Evolutionary conservation across 2,797 vertebrate genomes (phyloP).

Genomic region (Anableps anableps): DNA sequence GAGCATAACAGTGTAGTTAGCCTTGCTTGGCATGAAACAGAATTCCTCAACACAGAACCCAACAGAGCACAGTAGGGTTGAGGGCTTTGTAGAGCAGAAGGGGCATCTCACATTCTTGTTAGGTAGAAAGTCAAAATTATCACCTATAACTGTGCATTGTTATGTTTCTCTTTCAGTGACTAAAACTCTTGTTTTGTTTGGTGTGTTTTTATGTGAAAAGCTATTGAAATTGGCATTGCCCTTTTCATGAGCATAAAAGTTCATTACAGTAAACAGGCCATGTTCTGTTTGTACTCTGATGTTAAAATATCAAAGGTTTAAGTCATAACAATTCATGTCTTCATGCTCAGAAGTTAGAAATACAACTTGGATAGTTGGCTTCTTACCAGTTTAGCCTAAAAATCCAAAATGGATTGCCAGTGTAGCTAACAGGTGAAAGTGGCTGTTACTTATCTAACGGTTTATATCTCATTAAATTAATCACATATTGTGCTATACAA

Average conservation of each 20-base stretch:
- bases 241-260: background rate
- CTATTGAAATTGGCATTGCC: no score
- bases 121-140: slow-evolving; percentile 34
- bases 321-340: no score
- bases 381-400: no score
- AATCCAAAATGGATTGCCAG: no score
- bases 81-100: slow-evolving; percentile 45
- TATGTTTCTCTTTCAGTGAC: background rate
- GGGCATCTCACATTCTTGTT: slow-evolving; percentile 46
- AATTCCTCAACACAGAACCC: slow-evolving; percentile 61
- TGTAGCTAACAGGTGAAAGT: no score
- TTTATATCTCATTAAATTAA: no score
- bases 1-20: slow-evolving; percentile 75
- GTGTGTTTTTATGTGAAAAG: background rate
- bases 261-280: no score
- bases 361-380: background rate
- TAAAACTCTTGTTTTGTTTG: slow-evolving; percentile 5
- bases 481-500: no score
- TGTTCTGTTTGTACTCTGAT: no score
- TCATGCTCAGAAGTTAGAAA: no score
- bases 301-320: no score
- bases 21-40: slow-evolving; percentile 74
- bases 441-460: no score
- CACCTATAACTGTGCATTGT: slow-evolving; percentile 27
- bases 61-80: slow-evolving; percentile 54